phyloP scores from a whole-genome alignment of 2,797 vertebrate species.

The Lacerta bilineata region DNA sequence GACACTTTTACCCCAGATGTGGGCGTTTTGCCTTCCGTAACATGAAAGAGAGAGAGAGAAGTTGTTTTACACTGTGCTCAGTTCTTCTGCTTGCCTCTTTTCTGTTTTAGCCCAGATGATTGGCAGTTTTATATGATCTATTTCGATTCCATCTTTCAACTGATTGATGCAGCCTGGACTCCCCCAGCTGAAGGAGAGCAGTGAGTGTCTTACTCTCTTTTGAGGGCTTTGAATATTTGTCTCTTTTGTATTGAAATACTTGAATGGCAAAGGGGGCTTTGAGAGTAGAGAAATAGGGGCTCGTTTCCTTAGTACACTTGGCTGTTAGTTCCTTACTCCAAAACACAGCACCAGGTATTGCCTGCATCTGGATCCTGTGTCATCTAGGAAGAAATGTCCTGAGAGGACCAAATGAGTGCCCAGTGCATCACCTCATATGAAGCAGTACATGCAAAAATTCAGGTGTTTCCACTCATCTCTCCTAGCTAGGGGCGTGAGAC shows the following conservation, averaged over 20 bases:
- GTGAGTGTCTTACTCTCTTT: slow-evolving; percentile 83
- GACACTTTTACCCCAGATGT: not conserved
- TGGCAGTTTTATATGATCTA: slow-evolving; percentile 98
- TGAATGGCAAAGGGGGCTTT: not conserved
- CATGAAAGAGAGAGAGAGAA: not conserved
- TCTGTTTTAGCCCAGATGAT: slow-evolving; percentile 93
- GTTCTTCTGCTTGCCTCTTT: slow-evolving; percentile 46
- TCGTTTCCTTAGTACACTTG: not conserved
- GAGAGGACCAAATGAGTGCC: not conserved
- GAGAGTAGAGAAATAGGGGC: not conserved
- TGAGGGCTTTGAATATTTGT: not conserved
- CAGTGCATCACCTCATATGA: not conserved
- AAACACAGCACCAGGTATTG: not conserved
- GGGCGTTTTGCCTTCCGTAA: not conserved
- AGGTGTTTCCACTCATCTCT: not conserved
- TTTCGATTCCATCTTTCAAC: slow-evolving; percentile 95
- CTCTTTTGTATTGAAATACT: no score
- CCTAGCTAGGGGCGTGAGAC: not conserved
- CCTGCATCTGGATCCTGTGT: not conserved
- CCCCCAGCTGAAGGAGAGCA: slow-evolving; percentile 90
- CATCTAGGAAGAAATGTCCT: not conserved
- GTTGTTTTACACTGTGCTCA: not conserved
- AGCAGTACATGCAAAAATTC: not conserved
- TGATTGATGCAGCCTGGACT: slow-evolving; percentile 92
- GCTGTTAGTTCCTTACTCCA: not conserved